Percentiles rank a stretch among this genome's conserved stretches.
These are phyloP conservation scores for Lasiurus borealis DNA, from an alignment of 2,113 vertebrate species.

Conservation along the genomic window DNA sequence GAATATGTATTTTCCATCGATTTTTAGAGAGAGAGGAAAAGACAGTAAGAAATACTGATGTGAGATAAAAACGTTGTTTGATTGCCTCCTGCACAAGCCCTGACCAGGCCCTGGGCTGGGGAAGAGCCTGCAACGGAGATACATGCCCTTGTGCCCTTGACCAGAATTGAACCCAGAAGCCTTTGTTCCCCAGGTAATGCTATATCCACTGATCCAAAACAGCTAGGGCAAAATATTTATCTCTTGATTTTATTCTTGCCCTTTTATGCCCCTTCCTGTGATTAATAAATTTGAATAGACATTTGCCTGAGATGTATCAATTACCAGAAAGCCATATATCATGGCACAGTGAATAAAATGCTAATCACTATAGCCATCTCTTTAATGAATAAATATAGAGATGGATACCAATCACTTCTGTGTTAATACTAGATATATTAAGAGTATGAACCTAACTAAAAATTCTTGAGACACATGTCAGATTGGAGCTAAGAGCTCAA, in stretches of 20 bases:
- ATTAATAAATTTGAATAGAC: background rate
- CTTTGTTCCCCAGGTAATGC: no score
- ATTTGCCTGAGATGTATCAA: slow-evolving; percentile 16
- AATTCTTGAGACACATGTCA: background rate
- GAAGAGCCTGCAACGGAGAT: no score
- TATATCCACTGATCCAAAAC: no score
- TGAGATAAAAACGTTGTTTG: no score
- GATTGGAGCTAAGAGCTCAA: background rate
- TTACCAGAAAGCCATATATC: background rate
- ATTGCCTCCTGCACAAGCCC: no score
- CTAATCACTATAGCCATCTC: background rate
- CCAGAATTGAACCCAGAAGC: no score
- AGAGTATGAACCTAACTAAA: background rate
- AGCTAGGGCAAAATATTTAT: background rate
- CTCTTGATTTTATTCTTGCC: background rate
- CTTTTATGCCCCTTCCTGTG: background rate
- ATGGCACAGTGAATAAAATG: background rate
- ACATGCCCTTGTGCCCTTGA: no score
- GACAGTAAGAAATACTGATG: no score
- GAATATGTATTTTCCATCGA: no score
- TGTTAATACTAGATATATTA: background rate
- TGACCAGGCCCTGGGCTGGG: no score
- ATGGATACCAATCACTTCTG: background rate
- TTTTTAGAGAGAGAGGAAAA: no score
- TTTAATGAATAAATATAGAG: background rate